These are phyloP conservation scores for Mico argentatus DNA, from an alignment of 2,797 vertebrate species.

Conservation along the genomic window DNA sequence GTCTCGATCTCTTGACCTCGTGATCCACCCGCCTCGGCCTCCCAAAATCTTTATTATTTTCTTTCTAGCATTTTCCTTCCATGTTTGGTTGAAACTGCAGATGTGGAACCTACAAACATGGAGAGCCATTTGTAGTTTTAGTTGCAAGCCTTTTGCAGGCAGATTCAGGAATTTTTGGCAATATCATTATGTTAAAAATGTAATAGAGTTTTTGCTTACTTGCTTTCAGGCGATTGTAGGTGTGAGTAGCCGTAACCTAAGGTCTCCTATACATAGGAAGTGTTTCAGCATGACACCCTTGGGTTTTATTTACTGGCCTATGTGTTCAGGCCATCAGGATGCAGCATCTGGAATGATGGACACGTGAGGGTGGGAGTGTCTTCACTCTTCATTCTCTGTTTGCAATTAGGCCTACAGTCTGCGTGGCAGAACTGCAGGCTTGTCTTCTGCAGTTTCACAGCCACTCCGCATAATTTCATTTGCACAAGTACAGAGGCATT, in stretches of 20 bases:
- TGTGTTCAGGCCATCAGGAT: not conserved
- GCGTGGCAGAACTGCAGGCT: not conserved
- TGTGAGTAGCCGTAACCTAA: not conserved
- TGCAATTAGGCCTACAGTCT: rapidly evolving
- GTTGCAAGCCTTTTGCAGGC: not conserved
- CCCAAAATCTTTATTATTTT: not conserved
- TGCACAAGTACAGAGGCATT: not conserved
- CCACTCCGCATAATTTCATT: not conserved
- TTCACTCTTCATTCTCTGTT: not conserved
- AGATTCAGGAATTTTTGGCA: not conserved
- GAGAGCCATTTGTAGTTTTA: not conserved
- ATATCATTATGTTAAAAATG: not conserved
- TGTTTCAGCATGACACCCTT: not conserved
- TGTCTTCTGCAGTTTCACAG: not conserved
- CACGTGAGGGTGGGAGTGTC: not conserved
- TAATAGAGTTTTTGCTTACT: not conserved
- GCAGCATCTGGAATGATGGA: not conserved
- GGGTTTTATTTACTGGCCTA: not conserved
- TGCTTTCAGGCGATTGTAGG: not conserved
- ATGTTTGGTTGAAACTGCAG: not conserved
- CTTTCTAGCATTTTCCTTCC: not conserved
- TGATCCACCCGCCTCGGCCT: too few species aligned
- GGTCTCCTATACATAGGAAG: not conserved
- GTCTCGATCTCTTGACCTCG: too few species aligned
- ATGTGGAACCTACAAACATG: not conserved